Evolutionary conservation across 2,888 invertebrate species (phyloP).

Genomic region (Mythimna impura): DNA sequence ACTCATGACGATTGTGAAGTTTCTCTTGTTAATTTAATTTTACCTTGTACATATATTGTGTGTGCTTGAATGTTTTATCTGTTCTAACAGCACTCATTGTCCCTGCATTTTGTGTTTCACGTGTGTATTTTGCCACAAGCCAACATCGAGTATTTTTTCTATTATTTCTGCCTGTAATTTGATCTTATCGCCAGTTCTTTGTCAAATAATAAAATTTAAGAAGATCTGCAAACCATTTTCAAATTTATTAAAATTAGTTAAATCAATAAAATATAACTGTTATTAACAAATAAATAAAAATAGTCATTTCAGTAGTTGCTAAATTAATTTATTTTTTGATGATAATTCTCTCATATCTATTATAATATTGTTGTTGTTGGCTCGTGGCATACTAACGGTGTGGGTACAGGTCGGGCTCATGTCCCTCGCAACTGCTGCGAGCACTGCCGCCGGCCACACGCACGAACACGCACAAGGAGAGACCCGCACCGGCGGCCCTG

Average conservation of each 20-base stretch:
- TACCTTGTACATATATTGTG: constrained; percentile 21
- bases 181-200: not conserved
- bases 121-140: constrained; percentile 64
- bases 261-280: not conserved
- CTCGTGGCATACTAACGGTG: constrained; percentile 55
- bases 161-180: not conserved
- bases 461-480: constrained; percentile 73
- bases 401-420: constrained; percentile 95
- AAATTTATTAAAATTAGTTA: not conserved
- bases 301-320: not conserved
- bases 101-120: constrained; percentile 66
- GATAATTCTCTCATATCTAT: not conserved
- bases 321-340: not conserved
- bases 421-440: constrained; percentile 96
- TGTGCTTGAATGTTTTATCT: constrained; percentile 62
- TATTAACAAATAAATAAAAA: not conserved
- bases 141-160: constrained; percentile 27
- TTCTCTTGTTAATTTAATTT: not conserved
- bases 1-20: too few relatives aligned
- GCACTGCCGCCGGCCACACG: constrained; percentile 91
- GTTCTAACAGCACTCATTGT: constrained; percentile 65
- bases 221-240: not conserved
- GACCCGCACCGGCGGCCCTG: constrained; percentile 67
- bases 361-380: constrained; percentile 22
- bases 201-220: too few relatives aligned